phyloP scores from a whole-genome alignment of 2,113 vertebrate genomes.

The Astur gentilis region DNA sequence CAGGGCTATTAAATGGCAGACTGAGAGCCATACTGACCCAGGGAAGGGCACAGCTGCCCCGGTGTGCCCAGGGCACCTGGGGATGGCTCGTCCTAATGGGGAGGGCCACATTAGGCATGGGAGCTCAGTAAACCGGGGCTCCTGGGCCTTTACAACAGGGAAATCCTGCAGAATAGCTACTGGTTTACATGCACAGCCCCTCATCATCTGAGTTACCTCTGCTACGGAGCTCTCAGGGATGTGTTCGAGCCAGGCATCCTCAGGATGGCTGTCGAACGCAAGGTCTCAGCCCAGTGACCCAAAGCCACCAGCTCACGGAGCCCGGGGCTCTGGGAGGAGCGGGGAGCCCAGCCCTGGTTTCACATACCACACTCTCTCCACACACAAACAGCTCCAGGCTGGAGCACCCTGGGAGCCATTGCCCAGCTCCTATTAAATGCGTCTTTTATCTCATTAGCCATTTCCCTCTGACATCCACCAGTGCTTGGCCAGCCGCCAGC shows the following conservation, averaged over 20 bases:
- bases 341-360: neutral
- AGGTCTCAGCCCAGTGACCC: neutral
- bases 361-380: neutral
- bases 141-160: neutral
- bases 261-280: neutral
- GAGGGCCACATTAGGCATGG: neutral
- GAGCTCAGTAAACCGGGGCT: neutral
- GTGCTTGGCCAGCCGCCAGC: neutral
- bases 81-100: neutral
- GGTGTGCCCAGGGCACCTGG: fast-evolving
- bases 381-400: neutral
- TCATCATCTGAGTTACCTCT: neutral
- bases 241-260: neutral
- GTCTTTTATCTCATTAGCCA: neutral
- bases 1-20: neutral
- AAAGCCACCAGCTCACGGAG: neutral
- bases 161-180: neutral
- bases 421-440: neutral
- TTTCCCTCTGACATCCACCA: neutral
- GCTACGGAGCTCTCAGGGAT: neutral
- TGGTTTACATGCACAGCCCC: neutral
- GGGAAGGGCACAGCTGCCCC: neutral
- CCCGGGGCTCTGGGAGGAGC: neutral
- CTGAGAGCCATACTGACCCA: fast-evolving
- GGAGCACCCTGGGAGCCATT: neutral